phyloP scores from a whole-genome alignment of 1,140 invertebrate genomes.

The Brachionus asplanchnoidis region DNA sequence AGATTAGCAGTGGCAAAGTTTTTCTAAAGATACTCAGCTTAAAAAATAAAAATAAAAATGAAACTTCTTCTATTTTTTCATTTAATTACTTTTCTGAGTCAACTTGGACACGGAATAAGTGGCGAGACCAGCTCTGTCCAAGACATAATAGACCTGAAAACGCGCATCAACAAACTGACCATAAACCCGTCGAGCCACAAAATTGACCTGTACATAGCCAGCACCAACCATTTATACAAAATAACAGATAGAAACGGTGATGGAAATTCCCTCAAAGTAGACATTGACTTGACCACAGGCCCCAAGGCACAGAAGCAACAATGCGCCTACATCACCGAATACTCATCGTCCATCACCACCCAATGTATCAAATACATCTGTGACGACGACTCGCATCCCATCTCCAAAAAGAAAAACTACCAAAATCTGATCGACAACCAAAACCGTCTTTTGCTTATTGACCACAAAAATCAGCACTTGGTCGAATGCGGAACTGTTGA shows the following conservation, averaged over 20 bases:
- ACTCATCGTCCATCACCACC: not conserved
- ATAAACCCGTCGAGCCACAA: not conserved
- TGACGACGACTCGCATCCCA: not conserved
- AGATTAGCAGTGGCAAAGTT: not conserved
- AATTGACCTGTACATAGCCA: not conserved
- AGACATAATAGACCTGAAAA: not conserved
- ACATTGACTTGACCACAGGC: constrained; percentile 14
- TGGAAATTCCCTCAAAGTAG: not conserved
- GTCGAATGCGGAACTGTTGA: constrained; percentile 39
- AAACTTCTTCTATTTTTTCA: not conserved
- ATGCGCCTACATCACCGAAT: constrained; percentile 18
- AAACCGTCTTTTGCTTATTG: constrained; percentile 29
- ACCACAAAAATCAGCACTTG: constrained; percentile 30
- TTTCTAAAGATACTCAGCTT: not conserved
- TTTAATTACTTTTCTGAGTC: not conserved
- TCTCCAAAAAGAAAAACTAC: not conserved
- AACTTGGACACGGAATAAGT: not conserved
- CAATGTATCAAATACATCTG: constrained; percentile 41
- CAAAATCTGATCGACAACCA: constrained; percentile 5
- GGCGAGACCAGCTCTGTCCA: not conserved
- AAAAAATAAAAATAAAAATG: not conserved
- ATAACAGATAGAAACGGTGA: constrained; percentile 16
- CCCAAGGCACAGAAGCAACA: constrained; percentile 19
- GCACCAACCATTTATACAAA: constrained; percentile 34
- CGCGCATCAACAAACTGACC: not conserved